Evolutionary conservation across 2,797 vertebrate species (phyloP).

Genomic region (Tragopan temminckii): DNA sequence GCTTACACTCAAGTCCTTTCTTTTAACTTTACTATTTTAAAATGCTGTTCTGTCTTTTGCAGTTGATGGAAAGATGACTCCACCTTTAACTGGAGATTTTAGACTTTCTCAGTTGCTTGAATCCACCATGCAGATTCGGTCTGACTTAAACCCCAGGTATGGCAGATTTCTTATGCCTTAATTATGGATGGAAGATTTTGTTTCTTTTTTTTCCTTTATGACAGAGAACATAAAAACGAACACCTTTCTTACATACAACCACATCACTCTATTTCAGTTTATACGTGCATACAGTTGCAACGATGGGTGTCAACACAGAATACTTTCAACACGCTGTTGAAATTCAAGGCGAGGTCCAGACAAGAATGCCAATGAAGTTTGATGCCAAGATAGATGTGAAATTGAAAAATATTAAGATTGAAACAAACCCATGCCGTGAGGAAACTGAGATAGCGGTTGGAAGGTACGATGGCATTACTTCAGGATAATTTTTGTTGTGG

Average conservation of each 20-base stretch:
- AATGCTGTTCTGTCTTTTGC: background rate
- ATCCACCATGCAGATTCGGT: constrained; percentile 78
- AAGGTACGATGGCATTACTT: constrained; percentile 7
- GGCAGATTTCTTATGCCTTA: background rate
- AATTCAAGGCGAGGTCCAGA: constrained; percentile 48
- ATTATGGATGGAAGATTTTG: background rate
- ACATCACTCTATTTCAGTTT: constrained; percentile 45
- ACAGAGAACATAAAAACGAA: background rate
- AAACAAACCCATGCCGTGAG: constrained; percentile 50
- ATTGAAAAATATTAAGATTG: constrained; percentile 70
- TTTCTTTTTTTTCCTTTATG: background rate
- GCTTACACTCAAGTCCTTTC: background rate
- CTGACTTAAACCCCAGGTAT: constrained; percentile 86
- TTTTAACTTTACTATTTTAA: background rate
- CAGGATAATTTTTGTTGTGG: background rate
- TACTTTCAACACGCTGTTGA: constrained; percentile 71
- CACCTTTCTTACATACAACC: background rate
- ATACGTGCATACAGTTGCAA: background rate
- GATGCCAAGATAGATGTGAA: constrained; percentile 68
- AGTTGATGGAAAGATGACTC: constrained; percentile 70
- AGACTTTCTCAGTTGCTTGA: constrained; percentile 79
- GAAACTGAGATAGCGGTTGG: constrained; percentile 56
- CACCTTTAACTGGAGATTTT: constrained; percentile 81
- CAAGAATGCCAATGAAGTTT: constrained; percentile 52
- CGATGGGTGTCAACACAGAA: constrained; percentile 75